Evolutionary conservation across 2,797 vertebrate species (phyloP), one percentile per base, ranked within the genome.

Genomic region (Setipinna tenuifilis): DNA sequence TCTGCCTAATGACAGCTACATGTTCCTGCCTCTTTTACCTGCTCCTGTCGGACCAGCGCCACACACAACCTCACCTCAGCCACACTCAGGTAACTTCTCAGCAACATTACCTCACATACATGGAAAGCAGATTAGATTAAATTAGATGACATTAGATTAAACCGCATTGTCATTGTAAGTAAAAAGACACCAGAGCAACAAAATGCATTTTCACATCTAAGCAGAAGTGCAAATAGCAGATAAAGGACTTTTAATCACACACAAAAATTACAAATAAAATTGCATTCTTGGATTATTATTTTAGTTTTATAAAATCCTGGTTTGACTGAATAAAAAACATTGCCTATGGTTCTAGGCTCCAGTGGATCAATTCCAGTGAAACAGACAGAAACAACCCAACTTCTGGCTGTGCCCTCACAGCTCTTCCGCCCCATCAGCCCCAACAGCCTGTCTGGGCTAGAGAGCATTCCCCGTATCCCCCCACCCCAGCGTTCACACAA

Each of bases 1-100:
- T 11, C 90, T 99, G 88, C 98, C 98, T 82, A 99, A 99, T 0
- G 98, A 99, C 95, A 99, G 98, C 96, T 99, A 99, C 93, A 99
- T 99, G 98, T 98, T 97, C 93, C 94, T 93, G 86, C 92, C 92
- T 0, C 91, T 91, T 21, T 89, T 92, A 89, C 81, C 93, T 0
- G 84, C 81, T 12, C 81, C 59, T 0, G 16, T 83, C 54, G 57
- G 90, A 54, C 84, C 87, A 25, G 90, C 88, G 65, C 87, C 87
- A 83, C 90, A 91, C 85, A 86, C 91, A 4, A 88, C 90, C 80
- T 90, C 93, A 87, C 90, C 93, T 83, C 95, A 94, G 90, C 91
- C 82, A 87, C 68, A 89, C 85, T 88, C 90, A 87, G 90, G 90
- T 91, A 41, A 28, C 6, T 14, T 71, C 35, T 41, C 35, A 41